Conservation (phyloP, 53 echinoderm and acorn worm species). For the Holothuria scabra region DNA sequence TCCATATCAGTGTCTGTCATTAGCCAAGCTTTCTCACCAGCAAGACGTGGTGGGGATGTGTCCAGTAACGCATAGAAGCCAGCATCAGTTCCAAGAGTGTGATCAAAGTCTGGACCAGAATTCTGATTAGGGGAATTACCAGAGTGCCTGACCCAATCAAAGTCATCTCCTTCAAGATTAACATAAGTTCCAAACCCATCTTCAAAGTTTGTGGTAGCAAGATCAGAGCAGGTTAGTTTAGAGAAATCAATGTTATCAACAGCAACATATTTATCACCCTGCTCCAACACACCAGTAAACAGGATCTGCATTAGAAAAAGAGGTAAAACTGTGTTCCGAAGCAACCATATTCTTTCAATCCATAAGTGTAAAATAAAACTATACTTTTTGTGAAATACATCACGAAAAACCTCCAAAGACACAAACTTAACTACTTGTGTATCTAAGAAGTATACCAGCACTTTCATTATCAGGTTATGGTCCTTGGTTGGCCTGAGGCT, state of each 20-base stretch:
- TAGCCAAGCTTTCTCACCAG: slow-evolving; percentile 66
- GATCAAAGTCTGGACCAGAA: slow-evolving; percentile 76
- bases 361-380: too few relatives aligned
- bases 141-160: slow-evolving; percentile 81
- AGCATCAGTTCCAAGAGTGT: slow-evolving; percentile 72
- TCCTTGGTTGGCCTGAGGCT: too few relatives aligned
- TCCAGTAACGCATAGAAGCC: slow-evolving; percentile 85
- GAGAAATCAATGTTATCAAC: slow-evolving; percentile 82
- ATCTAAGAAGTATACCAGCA: too few relatives aligned
- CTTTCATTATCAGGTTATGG: too few relatives aligned
- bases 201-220: slow-evolving; percentile 83
- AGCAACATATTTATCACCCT: slow-evolving; percentile 62
- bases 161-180: slow-evolving; percentile 70
- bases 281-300: not conserved
- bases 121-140: slow-evolving; percentile 44
- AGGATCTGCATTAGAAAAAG: not conserved
- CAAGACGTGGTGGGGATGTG: slow-evolving; percentile 62
- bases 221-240: slow-evolving; percentile 65
- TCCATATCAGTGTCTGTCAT: slow-evolving; percentile 74
- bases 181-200: slow-evolving; percentile 74
- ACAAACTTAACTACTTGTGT: too few relatives aligned
- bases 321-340: too few relatives aligned
- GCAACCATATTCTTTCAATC: too few relatives aligned
- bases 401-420: too few relatives aligned
- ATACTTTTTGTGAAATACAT: too few relatives aligned